phyloP scores from a whole-genome alignment of 2,113 vertebrate genomes.

The Lampris incognitus region DNA sequence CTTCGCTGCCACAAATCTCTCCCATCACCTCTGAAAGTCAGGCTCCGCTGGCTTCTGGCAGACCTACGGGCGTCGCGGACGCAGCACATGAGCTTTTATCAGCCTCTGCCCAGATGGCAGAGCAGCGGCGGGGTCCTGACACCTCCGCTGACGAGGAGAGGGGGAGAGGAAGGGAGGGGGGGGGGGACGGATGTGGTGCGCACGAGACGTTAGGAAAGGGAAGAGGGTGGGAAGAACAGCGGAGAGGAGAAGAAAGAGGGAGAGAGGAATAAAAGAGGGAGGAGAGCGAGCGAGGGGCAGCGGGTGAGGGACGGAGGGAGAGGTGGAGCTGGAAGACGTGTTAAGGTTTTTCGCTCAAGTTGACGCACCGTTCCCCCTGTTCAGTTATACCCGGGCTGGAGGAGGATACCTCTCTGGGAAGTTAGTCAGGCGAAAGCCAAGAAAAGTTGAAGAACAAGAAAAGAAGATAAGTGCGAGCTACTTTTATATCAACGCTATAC shows the following conservation, averaged over 20 bases:
- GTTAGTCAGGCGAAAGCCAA: too few species aligned
- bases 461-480: too few species aligned
- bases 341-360: too few species aligned
- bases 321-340: too few species aligned
- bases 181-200: conserved; percentile 8
- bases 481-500: too few species aligned
- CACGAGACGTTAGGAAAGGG: conserved; percentile 33
- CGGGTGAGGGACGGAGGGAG: too few species aligned
- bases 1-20: conserved; percentile 68
- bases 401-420: too few species aligned
- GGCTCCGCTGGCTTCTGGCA: conserved; percentile 71
- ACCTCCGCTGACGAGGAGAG: conserved; percentile 67
- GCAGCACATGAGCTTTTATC: conserved; percentile 84
- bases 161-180: conserved; percentile 38
- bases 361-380: too few species aligned
- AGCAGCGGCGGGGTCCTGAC: conserved; percentile 64
- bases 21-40: conserved; percentile 77
- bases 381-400: too few species aligned
- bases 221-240: conserved; percentile 6
- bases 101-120: conserved; percentile 80
- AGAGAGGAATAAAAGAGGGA: not conserved
- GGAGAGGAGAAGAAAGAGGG: conserved; percentile 17
- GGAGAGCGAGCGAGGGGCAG: too few species aligned
- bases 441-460: too few species aligned
- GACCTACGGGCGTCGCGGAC: conserved; percentile 74